Evolutionary conservation across 2,113 vertebrate species (phyloP).

Genomic region (Toxotes jaculatrix): DNA sequence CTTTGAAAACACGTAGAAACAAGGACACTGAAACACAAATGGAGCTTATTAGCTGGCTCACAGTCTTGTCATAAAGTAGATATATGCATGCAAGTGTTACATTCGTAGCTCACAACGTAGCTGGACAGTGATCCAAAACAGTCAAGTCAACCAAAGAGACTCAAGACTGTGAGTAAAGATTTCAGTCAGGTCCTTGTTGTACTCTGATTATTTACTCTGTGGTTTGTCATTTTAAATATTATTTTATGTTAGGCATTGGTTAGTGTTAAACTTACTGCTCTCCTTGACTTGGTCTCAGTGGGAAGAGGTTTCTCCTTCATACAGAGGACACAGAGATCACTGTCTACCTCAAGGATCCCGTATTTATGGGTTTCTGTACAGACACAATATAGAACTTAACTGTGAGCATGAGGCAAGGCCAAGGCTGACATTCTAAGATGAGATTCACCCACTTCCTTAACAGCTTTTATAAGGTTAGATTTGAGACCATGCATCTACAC

Average conservation of each 20-base stretch:
- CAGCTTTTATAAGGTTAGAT: neutral
- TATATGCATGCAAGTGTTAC: too few relatives aligned
- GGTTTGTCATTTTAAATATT: neutral
- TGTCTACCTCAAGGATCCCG: conserved; percentile 85
- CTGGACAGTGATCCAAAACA: neutral
- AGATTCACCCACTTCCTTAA: neutral
- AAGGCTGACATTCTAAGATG: neutral
- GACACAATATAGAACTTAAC: neutral
- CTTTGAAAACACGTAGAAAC: conserved; percentile 86
- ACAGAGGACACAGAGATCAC: conserved; percentile 65
- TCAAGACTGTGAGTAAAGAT: neutral
- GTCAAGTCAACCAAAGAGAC: neutral
- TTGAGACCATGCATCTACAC: neutral
- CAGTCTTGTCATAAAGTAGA: too few relatives aligned
- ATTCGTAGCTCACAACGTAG: too few relatives aligned
- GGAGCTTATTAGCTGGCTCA: neutral
- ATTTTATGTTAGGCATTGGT: neutral
- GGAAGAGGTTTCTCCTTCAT: conserved; percentile 87
- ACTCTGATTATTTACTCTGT: neutral
- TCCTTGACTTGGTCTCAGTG: conserved; percentile 81
- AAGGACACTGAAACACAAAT: conserved; percentile 83
- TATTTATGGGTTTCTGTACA: conserved; percentile 84
- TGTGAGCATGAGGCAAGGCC: neutral
- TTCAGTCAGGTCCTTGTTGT: neutral
- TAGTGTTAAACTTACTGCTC: conserved; percentile 79